Base-by-base conservation (phyloP, 2,113 vertebrate species). In the Cichladusa arquata region DNA sequence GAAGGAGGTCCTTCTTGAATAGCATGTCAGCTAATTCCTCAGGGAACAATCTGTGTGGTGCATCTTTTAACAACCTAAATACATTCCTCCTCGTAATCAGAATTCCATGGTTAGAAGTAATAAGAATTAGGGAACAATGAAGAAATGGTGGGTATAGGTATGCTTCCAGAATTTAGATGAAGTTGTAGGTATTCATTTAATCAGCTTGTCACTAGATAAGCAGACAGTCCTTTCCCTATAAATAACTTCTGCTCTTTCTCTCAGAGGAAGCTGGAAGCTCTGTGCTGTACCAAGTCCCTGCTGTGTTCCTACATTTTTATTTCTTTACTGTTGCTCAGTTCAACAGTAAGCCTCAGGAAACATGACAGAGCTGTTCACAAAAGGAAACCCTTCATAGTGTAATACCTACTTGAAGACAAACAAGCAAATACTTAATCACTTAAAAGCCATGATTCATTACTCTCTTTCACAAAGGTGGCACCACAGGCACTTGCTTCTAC, bases 291-390 rank as follows among this genome's bases (percentile, higher is more conserved):
- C 6, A 66, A 92, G 33, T 80, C 42, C 48, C 74, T 87, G 42
- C 54, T 94, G 66, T 54, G 78, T 82, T 87, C 48, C 34, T 50
- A 19, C 42, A 19, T 48, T 89, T 85, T 60, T 81, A 14, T 84
- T 92, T 91, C 81, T 86, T 87, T 72, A 38, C 48, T 45, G 16
- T 85, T 87, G 53, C 58, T 96, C 62, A 70, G 84, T 93, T 95
- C 62, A 85, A 74, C 66, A 95, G 70, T 45, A 89, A 65, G 48
- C 73, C 31, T 50, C 20, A 62, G 23, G 50, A 95, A 92, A 57
- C 20, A 54, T 5, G 7, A 69, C 29, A 85, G 34, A 92, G 31
- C 66, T 74, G 22, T 84, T 84, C 36, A 58, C 10, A 66, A n/a
- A 74, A 77, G 51, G 18, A 88, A 84, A 58, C 67, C 78, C 25